Evolutionary conservation across 2,113 vertebrate genomes (phyloP).

Genomic region (Lynx canadensis): DNA sequence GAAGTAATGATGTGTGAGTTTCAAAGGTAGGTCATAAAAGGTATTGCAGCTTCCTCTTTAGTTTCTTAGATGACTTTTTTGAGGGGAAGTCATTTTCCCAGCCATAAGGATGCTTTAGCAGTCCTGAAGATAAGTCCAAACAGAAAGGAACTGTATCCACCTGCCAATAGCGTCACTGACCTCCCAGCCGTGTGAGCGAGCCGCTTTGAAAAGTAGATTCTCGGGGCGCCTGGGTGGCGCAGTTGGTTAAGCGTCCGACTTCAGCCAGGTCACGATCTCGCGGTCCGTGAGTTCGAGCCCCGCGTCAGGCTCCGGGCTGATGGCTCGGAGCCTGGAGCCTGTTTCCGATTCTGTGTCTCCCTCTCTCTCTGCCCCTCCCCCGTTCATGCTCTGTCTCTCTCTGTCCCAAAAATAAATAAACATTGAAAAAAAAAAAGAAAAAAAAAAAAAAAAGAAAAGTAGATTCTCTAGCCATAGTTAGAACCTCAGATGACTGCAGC

Average conservation of each 20-base stretch:
- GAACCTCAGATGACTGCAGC: background rate
- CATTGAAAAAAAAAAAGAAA: no score
- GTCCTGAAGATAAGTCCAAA: background rate
- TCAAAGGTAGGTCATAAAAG: background rate
- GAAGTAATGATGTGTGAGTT: background rate
- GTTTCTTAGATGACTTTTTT: background rate
- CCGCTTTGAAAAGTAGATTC: background rate
- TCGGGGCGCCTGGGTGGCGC: no score
- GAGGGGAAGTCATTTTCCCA: background rate
- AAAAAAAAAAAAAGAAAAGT: no score
- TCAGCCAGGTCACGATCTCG: no score
- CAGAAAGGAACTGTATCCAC: background rate
- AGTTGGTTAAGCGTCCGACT: no score
- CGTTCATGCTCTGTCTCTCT: no score
- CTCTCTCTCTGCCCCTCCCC: no score
- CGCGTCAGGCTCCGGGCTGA: no score
- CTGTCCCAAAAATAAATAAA: no score
- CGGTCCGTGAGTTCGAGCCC: no score
- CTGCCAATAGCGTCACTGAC: background rate
- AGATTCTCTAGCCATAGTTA: background rate
- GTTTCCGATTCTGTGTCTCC: no score
- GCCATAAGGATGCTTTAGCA: background rate
- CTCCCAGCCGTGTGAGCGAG: background rate
- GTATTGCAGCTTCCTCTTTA: background rate
- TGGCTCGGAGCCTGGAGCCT: no score